These are phyloP conservation scores for Polydrusus cervinus DNA, from an alignment of 2,888 invertebrate species.

Conservation along the genomic window DNA sequence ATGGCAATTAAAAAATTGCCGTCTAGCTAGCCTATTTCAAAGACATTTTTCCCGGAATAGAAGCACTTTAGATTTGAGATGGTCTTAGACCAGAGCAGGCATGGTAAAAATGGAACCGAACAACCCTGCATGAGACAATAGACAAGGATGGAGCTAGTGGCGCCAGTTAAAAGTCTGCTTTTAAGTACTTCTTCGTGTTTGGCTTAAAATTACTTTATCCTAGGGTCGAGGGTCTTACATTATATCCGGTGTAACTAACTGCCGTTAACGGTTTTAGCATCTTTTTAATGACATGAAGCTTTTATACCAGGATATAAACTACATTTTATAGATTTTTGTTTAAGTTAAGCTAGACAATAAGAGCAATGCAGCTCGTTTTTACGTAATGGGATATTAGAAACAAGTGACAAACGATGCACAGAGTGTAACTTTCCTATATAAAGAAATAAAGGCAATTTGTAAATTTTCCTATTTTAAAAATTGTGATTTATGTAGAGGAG, in stretches of 20 bases:
- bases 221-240: conserved; percentile 58
- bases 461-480: no score
- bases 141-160: conserved; percentile 56
- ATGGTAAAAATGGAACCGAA: conserved; percentile 24
- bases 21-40: conserved; percentile 27
- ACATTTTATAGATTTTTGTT: conserved; percentile 42
- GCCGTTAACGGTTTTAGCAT: conserved; percentile 37
- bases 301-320: conserved; percentile 37
- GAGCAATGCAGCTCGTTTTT: background rate
- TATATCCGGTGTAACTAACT: conserved; percentile 62
- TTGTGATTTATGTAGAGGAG: no score
- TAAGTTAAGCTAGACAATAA: conserved; percentile 27
- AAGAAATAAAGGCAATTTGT: no score
- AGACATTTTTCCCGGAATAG: conserved; percentile 41
- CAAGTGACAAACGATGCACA: background rate
- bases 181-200: conserved; percentile 65
- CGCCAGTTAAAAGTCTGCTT: conserved; percentile 64
- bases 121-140: conserved; percentile 30
- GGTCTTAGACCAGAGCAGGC: conserved; percentile 22
- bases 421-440: no score
- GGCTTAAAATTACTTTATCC: conserved; percentile 65
- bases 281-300: conserved; percentile 29
- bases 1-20: conserved; percentile 42
- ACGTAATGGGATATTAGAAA: background rate
- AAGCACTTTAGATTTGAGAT: conserved; percentile 38